These are phyloP conservation scores for Tor tambroides DNA, from an alignment of 2,113 vertebrate species.

Conservation along the genomic window DNA sequence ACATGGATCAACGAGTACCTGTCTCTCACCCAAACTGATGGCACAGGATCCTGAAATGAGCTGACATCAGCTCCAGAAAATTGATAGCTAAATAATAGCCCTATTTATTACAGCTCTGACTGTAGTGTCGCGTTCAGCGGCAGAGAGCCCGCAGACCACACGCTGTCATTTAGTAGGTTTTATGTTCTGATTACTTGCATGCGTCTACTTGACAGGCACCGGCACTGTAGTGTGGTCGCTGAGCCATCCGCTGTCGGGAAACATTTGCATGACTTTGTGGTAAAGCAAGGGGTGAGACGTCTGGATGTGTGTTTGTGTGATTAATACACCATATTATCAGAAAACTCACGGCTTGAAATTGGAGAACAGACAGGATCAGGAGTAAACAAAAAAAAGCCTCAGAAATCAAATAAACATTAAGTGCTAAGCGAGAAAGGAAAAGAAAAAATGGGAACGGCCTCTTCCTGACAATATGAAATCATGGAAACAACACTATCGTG, in stretches of 20 bases:
- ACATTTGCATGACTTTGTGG: background rate
- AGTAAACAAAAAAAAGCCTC: slow-evolving; percentile 47
- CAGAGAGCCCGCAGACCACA: background rate
- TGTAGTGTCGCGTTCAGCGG: slow-evolving; percentile 36
- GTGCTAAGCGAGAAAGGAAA: background rate
- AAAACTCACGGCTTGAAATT: slow-evolving; percentile 16
- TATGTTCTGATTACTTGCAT: slow-evolving; percentile 11
- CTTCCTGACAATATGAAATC: background rate
- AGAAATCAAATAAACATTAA: background rate
- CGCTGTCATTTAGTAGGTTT: slow-evolving; percentile 7
- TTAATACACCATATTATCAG: slow-evolving; percentile 67
- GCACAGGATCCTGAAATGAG: slow-evolving; percentile 42
- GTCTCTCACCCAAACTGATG: slow-evolving; percentile 25
- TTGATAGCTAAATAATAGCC: slow-evolving; percentile 67
- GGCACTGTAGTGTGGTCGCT: background rate
- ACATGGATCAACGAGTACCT: slow-evolving; percentile 58
- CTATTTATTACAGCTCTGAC: slow-evolving; percentile 55
- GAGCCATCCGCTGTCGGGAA: background rate
- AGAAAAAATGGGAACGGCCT: background rate
- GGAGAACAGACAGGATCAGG: slow-evolving; percentile 27
- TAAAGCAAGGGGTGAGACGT: background rate
- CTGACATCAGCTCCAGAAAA: slow-evolving; percentile 63
- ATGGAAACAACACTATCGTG: too few species aligned
- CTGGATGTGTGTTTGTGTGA: slow-evolving; percentile 44
- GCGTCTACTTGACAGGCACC: background rate